These are phyloP conservation scores for Halictus rubicundus DNA, from an alignment of 1,140 invertebrate species.

Conservation along the genomic window DNA sequence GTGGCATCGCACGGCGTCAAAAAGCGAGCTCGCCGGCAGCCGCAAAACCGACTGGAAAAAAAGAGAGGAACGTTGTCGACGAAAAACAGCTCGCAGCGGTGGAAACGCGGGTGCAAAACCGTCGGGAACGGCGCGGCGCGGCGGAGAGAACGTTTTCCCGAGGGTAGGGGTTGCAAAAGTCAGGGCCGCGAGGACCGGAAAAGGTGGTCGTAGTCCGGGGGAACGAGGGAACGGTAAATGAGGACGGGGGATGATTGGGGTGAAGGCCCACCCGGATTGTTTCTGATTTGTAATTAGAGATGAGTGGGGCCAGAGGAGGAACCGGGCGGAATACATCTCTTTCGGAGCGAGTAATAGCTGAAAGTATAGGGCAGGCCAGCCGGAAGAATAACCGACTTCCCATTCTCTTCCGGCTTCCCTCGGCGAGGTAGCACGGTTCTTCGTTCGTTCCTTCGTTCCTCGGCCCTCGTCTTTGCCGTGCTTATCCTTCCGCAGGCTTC, in stretches of 20 bases:
- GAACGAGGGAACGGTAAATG: slow-evolving; percentile 40
- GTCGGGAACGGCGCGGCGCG: no score
- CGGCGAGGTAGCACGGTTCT: no score
- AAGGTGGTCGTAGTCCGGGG: slow-evolving; percentile 5
- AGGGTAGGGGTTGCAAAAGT: background rate
- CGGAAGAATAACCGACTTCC: slow-evolving; percentile 68
- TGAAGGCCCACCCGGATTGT: slow-evolving; percentile 65
- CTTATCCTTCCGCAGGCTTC: slow-evolving; percentile 14
- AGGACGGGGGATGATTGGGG: slow-evolving; percentile 38
- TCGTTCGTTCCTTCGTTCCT: background rate
- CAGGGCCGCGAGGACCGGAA: no score
- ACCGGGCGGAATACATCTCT: slow-evolving; percentile 68
- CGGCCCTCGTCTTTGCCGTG: slow-evolving; percentile 1
- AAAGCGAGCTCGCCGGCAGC: no score
- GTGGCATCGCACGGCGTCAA: no score
- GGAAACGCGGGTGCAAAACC: no score
- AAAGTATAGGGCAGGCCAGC: slow-evolving; percentile 60
- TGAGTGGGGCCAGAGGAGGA: slow-evolving; percentile 67
- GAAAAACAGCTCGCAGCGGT: no score
- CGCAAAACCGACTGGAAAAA: no score
- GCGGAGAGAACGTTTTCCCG: no score
- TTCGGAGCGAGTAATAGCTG: slow-evolving; percentile 66
- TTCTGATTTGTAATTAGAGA: slow-evolving; percentile 78
- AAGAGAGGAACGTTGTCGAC: no score
- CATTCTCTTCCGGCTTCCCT: slow-evolving; percentile 14